These are phyloP conservation scores for Nezara viridula DNA, from an alignment of 2,888 invertebrate genomes.

Conservation along the genomic window DNA sequence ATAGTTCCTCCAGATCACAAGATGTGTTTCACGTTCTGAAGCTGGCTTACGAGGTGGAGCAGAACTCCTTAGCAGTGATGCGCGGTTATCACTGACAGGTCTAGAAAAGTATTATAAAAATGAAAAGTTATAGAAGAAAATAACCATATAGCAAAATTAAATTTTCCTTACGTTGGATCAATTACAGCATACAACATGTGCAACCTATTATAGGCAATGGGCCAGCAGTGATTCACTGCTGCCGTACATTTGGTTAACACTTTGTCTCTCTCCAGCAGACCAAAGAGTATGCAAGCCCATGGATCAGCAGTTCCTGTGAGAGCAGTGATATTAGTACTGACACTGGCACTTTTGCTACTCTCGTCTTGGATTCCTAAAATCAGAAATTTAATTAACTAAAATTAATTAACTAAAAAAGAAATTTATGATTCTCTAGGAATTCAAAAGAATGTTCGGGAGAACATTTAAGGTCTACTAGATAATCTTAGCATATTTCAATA, in stretches of 20 bases:
- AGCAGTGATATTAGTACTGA: slow-evolving; percentile 68
- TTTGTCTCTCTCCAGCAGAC: slow-evolving; percentile 87
- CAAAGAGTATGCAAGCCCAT: slow-evolving; percentile 92
- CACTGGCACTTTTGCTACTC: slow-evolving; percentile 68
- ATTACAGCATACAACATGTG: slow-evolving; percentile 93
- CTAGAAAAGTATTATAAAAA: slow-evolving; percentile 70
- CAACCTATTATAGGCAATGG: slow-evolving; percentile 91
- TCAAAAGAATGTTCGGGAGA: no score
- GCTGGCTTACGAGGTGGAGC: slow-evolving; percentile 90
- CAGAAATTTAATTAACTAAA: background rate
- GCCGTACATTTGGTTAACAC: slow-evolving; percentile 87
- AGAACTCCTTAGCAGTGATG: slow-evolving; percentile 90
- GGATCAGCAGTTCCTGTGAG: slow-evolving; percentile 79
- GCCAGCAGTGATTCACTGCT: slow-evolving; percentile 94
- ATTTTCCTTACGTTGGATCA: slow-evolving; percentile 86
- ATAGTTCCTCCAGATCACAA: slow-evolving; percentile 98
- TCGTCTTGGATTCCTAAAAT: slow-evolving; percentile 71
- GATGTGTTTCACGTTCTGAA: slow-evolving; percentile 93
- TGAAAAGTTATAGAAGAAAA: background rate
- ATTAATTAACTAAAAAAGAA: background rate
- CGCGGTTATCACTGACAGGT: slow-evolving; percentile 95
- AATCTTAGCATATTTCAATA: no score
- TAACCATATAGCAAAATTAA: background rate
- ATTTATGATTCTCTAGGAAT: no score
- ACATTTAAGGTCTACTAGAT: no score